These are phyloP conservation scores for Sorex maritimensis DNA, from an alignment of 2,797 vertebrate genomes.

Conservation along the genomic window DNA sequence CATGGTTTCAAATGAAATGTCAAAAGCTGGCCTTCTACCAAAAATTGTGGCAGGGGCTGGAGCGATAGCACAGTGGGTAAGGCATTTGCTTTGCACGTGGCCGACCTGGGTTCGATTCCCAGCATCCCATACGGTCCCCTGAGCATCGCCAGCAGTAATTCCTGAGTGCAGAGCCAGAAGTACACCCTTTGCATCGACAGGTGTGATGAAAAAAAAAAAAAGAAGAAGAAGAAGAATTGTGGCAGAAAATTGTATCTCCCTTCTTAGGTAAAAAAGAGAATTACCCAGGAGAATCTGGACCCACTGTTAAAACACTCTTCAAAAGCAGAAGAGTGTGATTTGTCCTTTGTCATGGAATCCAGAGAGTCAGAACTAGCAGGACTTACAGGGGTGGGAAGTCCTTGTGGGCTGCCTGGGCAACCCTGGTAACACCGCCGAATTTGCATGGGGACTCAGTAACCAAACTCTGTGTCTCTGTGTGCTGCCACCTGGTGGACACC, in stretches of 20 bases:
- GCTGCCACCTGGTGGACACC: constrained; percentile 82
- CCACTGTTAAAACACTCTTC: neutral
- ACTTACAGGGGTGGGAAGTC: neutral
- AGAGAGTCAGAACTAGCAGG: neutral
- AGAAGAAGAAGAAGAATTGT: too few relatives aligned
- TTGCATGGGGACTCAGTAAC: neutral
- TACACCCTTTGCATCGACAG: too few relatives aligned
- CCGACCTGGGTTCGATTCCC: too few relatives aligned
- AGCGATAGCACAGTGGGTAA: too few relatives aligned
- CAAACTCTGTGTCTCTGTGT: constrained; percentile 55
- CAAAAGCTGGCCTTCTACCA: neutral
- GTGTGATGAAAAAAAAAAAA: too few relatives aligned
- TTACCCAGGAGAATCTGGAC: neutral
- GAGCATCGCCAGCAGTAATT: too few relatives aligned
- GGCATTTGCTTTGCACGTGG: too few relatives aligned
- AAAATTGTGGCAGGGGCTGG: neutral
- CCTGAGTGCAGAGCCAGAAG: too few relatives aligned
- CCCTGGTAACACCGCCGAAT: neutral
- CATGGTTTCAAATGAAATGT: neutral
- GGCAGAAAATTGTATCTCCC: constrained; percentile 27
- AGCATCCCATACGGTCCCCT: too few relatives aligned
- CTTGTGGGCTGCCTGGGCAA: rapidly evolving
- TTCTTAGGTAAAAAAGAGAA: neutral
- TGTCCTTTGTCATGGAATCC: neutral
- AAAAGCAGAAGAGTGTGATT: neutral